A percentile compares a stretch with the other conserved stretches of the same genome.
These are phyloP conservation scores for Aelia acuminata DNA, from an alignment of 2,888 invertebrate genomes.

Conservation along the genomic window DNA sequence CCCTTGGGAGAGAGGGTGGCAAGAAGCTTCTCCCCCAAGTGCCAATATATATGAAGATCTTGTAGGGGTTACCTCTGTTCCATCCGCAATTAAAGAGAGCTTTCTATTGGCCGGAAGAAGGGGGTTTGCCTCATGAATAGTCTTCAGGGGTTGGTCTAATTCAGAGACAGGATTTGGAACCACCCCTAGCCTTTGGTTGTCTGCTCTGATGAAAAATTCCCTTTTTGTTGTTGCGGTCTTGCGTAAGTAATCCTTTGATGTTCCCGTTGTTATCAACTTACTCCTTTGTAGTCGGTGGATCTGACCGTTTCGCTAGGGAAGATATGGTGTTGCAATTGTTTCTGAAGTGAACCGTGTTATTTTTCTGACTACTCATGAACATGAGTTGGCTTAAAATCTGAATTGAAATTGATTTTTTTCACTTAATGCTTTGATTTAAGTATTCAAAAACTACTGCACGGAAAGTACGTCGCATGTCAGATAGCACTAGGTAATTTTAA, in stretches of 20 bases:
- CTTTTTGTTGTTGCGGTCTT: not conserved
- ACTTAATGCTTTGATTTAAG: too few relatives aligned
- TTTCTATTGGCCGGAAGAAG: constrained; percentile 49
- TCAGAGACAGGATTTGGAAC: constrained; percentile 14
- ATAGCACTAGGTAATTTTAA: too few relatives aligned
- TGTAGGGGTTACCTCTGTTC: constrained; percentile 49
- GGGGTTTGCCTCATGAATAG: constrained; percentile 49
- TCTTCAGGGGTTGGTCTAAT: constrained; percentile 46
- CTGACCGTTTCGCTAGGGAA: not conserved
- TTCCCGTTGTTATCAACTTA: not conserved
- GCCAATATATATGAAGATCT: constrained; percentile 51
- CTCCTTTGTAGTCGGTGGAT: not conserved
- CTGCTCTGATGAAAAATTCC: constrained; percentile 28
- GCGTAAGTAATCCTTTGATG: constrained; percentile 22
- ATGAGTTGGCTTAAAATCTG: not conserved
- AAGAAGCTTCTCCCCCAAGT: constrained; percentile 18
- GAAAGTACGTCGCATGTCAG: too few relatives aligned
- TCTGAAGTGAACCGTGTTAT: not conserved
- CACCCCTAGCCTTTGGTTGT: not conserved
- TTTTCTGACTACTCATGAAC: not conserved
- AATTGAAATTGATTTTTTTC: not conserved
- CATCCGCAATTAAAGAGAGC: constrained; percentile 43
- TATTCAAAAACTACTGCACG: too few relatives aligned
- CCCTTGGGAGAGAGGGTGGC: not conserved
- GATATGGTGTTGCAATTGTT: not conserved